Base-by-base conservation (phyloP, 92 coral and sea anemone species). In the Porites lobata region DNA sequence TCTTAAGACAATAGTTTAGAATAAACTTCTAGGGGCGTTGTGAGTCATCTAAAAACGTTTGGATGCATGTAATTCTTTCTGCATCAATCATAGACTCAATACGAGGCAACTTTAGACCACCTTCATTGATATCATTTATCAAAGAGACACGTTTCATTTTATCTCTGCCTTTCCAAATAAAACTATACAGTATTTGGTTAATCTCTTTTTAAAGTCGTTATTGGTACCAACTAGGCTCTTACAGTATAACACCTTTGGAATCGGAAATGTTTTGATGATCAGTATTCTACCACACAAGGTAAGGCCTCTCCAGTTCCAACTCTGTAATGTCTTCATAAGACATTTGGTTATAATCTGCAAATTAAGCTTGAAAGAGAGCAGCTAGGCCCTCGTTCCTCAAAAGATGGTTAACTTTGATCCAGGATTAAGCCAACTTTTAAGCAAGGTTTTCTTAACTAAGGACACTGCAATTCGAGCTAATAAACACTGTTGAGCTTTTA, bases 131-230 rank as follows among this genome's bases (percentile, higher is more conserved):
- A 71, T 21, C 47, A 47, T 71, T 71, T 4, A 32, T 71, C 56
- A 71, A 17, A n/a, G 76, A 21, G 10, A 26, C 76, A 8, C 50
- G 21, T 26, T 32, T 71, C 18, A 47, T 17, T 71, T 24, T 71
- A 26, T 3, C 76, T 70, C 19, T 70, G 76, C 52, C 53, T 24
- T 71, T 71, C 76, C 76, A 71, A 11, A 70, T 9, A 70, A 22
- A 70, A 24, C 4, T 20, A 7, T 32, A 71, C 76, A 71, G 29
- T 32, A 24, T 21, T 71, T 3, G 11, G 76, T 71, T 71, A 47
- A 32, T 11, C 0, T 71, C 50, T 71, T 71, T 65, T 14, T 9
- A 71, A 24, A 71, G 50, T 71, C 54, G 1, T 3, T 71, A 10
- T 32, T 71, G 1, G 13, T 18, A 7, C 5, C 47, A 32, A 71